Evolutionary conservation across 2,888 invertebrate species (phyloP).

Genomic region (Tipula unca): DNA sequence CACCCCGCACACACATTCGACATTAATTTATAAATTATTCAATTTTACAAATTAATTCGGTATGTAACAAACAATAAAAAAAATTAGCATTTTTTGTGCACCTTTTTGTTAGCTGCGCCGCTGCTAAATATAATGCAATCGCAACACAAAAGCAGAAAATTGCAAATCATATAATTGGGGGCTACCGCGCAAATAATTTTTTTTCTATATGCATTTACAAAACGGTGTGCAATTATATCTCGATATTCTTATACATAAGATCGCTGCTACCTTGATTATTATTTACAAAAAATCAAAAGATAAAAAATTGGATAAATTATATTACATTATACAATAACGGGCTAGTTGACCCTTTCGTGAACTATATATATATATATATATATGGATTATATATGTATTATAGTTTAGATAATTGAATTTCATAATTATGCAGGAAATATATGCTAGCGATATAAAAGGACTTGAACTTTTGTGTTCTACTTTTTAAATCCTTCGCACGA

Average conservation of each 20-base stretch:
- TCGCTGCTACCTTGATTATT: not conserved
- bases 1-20: not conserved
- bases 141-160: not conserved
- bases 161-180: not conserved
- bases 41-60: not conserved
- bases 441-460: not conserved
- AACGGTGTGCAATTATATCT: not conserved
- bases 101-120: not conserved
- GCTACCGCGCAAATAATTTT: not conserved
- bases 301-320: not conserved
- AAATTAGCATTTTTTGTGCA: not conserved
- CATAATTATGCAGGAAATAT: not conserved
- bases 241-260: not conserved
- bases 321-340: not conserved
- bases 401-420: not conserved
- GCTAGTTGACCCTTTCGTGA: not conserved
- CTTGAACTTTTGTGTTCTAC: not conserved
- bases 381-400: not conserved
- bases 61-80: not conserved
- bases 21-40: not conserved
- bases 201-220: not conserved
- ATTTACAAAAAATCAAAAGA: not conserved
- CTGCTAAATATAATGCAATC: not conserved
- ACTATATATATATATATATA: not conserved
- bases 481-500: not conserved